Evolutionary conservation across 1,140 invertebrate genomes (phyloP).

Genomic region (Drosophila pectinifera): DNA sequence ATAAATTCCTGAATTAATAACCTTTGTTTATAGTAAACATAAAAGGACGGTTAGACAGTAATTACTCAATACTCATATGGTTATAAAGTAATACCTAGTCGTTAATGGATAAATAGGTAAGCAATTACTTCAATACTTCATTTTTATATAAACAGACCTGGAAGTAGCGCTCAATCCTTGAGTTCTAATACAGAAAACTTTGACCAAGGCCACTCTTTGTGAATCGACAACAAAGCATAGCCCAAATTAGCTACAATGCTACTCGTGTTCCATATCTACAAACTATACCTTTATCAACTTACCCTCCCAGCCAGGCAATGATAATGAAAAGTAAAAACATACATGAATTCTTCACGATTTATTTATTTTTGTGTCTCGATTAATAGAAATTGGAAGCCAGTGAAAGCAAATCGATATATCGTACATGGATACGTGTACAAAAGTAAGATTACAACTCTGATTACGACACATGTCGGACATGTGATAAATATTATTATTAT

Average conservation of each 20-base stretch:
- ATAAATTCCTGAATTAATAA: background rate
- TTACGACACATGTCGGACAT: conserved; percentile 19
- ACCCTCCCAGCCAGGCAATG: conserved; percentile 1
- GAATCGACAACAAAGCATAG: conserved; percentile 17
- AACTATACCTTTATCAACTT: conserved; percentile 14
- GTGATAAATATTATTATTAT: conserved; percentile 16
- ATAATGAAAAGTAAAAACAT: conserved; percentile 28
- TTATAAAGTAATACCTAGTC: background rate
- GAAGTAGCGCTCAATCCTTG: background rate
- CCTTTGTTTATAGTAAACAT: background rate
- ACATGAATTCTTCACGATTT: conserved; percentile 2
- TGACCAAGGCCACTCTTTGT: conserved; percentile 1
- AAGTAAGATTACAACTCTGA: conserved; percentile 3
- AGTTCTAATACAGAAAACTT: background rate
- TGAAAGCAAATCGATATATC: conserved; percentile 18
- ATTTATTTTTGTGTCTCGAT: conserved; percentile 1
- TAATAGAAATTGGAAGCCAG: conserved; percentile 14
- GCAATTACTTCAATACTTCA: background rate
- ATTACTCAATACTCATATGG: background rate
- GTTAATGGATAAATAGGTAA: background rate
- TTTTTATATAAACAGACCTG: background rate
- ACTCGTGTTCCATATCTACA: conserved; percentile 32
- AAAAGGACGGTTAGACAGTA: background rate
- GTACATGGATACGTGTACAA: background rate
- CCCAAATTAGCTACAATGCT: conserved; percentile 6